Evolutionary conservation across 2,888 invertebrate genomes (phyloP), one percentile per base, ranked within the genome.

Genomic region (Megaustenia siamemsis): DNA sequence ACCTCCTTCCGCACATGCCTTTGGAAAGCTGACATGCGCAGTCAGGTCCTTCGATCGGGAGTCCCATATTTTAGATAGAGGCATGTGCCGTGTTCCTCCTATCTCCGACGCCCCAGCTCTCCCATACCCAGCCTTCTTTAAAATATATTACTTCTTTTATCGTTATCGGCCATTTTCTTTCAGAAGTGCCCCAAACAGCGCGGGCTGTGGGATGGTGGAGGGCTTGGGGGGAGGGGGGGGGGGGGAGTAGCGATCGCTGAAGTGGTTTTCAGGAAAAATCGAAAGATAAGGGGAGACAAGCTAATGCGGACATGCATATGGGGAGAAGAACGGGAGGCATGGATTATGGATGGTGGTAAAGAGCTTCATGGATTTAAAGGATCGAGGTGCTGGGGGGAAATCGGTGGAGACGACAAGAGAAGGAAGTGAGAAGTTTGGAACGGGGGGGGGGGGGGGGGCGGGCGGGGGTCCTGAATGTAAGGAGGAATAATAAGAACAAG

Each of bases 21-120:
- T 71, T 18, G 73, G 73, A 73, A 49, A 49, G 28, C 73, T 49
- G 73, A 73, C 73, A 73, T 73, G 73, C 73, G 73, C 73, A 73
- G 73, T 73, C 73, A 73, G 73, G 35, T 49, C 49, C 49, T 73
- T 73, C 49, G 73, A 73, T 73, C 32, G 5, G 69, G 32, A 28
- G 49, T n/a, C 49, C 32, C 32, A 45, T 49, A 18, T 49, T 49
- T 73, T 49, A 73, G 73, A 49, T 73, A 73, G 73, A 73, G 49
- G 73, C 73, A 73, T 73, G 73, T 73, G 73, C 32, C n/a, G 12
- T 21, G 10, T 69, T 43, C 40, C 21, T 40, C 15, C n/a, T n/a
- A 24, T 43, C 43, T 24, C 12, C 3, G 43, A 8, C 24, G n/a
- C 45, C 32, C 21, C 49, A 32, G 15, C 49, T 49, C 28, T 40